Evolutionary conservation across 2,888 invertebrate species (phyloP), one percentile per base, ranked within the genome.

Genomic region (Pristionchus maxplancki): DNA sequence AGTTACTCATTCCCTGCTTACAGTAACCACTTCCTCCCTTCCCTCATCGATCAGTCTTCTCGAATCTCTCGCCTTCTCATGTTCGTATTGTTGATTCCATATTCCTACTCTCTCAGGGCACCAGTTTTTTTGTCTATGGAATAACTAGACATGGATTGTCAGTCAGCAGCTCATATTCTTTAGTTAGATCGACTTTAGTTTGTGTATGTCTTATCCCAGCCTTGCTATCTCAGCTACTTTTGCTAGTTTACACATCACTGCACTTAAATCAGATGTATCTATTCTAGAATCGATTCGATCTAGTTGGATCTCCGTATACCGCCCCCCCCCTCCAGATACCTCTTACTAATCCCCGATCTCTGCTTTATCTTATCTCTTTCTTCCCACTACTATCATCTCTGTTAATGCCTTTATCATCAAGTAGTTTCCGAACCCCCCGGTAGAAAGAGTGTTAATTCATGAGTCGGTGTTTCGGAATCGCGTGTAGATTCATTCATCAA

Each of bases 311-410:
- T 24, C 24, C 78, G 78, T 78, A 78, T 78, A 44, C 78, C 78
- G 78, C 44, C n/a, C 44, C 34, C 37, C 4, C 40, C 67, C 28
- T 48, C 78, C 37, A 17, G 44, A 78, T 78, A 78, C 78, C 78
- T 78, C 78, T 11, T 48, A 78, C 78, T 78, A 78, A 78, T 78
- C 78, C 24, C 78, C 48, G 78, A 78, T 78, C 78, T 78, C 78
- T 48, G 58, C 20, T n/a, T 24, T 58, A 58, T 37, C 20, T 28
- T 78, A 48, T 78, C 44, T 78, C 78, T 78, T 78, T 78, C 78
- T 1, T 17, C 4, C n/a, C 44, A 28, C 2, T 8, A n/a, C 44
- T 78, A 78, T 78, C 78, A 78, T 78, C 78, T 78, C 78, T 78
- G 48, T 78, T 40, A 24, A 78, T 78, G 78, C 78, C 78, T 78